Conservation (phyloP, 2,113 vertebrate species). For the Notiomystis cincta region DNA sequence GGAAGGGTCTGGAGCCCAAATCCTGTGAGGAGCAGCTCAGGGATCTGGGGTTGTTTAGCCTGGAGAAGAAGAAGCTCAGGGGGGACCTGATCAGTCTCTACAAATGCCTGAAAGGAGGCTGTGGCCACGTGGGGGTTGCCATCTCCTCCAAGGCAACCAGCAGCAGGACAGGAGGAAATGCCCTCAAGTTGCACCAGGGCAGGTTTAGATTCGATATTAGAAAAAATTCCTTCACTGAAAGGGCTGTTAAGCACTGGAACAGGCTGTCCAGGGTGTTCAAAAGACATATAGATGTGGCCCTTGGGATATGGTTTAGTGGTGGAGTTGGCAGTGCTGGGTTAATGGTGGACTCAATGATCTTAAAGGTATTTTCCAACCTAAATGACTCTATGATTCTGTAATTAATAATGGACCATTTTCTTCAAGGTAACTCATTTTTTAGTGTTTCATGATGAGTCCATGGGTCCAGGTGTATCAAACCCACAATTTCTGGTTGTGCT, state of each 20-base stretch:
- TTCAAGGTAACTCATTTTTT: neutral
- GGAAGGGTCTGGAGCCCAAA: neutral
- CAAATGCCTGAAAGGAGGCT: neutral
- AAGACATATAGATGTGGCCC: fast-evolving
- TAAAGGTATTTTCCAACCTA: neutral
- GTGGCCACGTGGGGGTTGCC: fast-evolving
- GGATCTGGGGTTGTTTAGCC: neutral
- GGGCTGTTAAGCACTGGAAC: neutral
- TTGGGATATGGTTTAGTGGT: neutral
- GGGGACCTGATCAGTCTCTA: neutral
- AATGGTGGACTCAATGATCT: neutral
- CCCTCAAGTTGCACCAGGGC: neutral
- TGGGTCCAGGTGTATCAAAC: neutral
- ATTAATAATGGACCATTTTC: neutral
- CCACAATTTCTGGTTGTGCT: neutral
- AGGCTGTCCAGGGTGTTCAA: neutral
- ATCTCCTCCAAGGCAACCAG: neutral
- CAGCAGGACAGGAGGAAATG: neutral
- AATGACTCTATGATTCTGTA: neutral
- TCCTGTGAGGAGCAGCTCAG: fast-evolving
- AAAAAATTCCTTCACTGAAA: neutral
- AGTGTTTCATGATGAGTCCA: neutral
- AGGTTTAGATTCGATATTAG: neutral
- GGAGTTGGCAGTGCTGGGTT: neutral
- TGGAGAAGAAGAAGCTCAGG: neutral